These are phyloP conservation scores for Tethya wilhelma DNA, from an alignment of 37 sponge, comb jelly and placozoan genomes.

Conservation along the genomic window DNA sequence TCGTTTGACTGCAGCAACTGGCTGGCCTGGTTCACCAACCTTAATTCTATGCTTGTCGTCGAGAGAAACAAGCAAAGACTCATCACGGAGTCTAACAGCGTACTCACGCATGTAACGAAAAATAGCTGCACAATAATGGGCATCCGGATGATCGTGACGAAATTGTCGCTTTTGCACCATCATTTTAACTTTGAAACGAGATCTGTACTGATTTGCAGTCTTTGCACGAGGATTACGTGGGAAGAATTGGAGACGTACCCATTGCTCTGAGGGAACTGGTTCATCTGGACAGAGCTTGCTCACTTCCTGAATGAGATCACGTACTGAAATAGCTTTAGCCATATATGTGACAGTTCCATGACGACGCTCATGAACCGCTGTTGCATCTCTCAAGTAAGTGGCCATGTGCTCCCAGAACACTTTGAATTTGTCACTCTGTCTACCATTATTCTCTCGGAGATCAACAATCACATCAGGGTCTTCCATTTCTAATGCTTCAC, in stretches of 20 bases:
- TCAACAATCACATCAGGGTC: constrained; percentile 12
- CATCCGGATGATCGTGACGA: constrained; percentile 13
- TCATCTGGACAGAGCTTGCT: constrained; percentile 23
- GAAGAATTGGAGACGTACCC: constrained; percentile 49
- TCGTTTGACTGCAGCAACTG: constrained; percentile 60
- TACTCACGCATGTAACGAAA: constrained; percentile 38
- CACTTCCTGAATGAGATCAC: constrained; percentile 35
- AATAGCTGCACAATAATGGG: constrained; percentile 44
- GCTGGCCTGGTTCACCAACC: constrained; percentile 23
- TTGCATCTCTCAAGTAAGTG: constrained; percentile 12
- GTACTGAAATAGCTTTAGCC: constrained; percentile 16
- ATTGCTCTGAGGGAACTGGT: constrained; percentile 16
- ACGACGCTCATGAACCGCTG: constrained; percentile 9
- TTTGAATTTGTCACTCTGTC: constrained; percentile 2
- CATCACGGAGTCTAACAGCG: constrained; percentile 24
- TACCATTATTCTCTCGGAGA: constrained; percentile 12
- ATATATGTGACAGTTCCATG: constrained; percentile 3
- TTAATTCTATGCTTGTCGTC: constrained; percentile 42
- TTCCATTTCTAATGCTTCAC: constrained; percentile 13
- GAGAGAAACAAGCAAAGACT: constrained; percentile 21
- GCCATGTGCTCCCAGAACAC: constrained; percentile 18
- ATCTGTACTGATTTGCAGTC: too few species aligned
- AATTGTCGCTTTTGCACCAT: constrained; percentile 40
- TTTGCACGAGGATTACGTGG: constrained; percentile 40
- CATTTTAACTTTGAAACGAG: constrained; percentile 34